Conservation (phyloP, 1,140 invertebrate species). For the Acarapis woodi region DNA sequence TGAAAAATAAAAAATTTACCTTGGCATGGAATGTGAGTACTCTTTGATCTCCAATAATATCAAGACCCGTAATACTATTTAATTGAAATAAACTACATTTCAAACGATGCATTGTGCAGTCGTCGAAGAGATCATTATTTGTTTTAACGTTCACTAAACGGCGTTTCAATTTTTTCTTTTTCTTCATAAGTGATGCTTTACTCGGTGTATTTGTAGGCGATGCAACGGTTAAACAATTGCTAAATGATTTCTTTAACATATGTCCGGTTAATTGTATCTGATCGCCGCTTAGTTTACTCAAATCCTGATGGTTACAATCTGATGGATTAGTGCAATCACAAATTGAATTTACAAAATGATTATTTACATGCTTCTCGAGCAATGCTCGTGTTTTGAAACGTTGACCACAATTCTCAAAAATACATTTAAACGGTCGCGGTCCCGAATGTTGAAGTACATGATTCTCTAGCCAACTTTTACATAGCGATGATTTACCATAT, state of each 20-base stretch:
- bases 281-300: no score
- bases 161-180: slow-evolving; percentile 1
- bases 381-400: slow-evolving; percentile 67
- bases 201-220: not conserved
- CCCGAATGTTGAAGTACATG: slow-evolving; percentile 76
- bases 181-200: slow-evolving; percentile 1
- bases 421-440: slow-evolving; percentile 67
- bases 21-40: slow-evolving; percentile 31
- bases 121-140: slow-evolving; percentile 42
- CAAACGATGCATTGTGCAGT: slow-evolving; percentile 54
- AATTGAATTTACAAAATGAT: no score
- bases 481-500: slow-evolving; percentile 63
- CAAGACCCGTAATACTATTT: slow-evolving; percentile 26
- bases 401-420: slow-evolving; percentile 65
- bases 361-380: slow-evolving; percentile 68
- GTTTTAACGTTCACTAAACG: slow-evolving; percentile 3
- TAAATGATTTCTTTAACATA: no score
- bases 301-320: slow-evolving; percentile 15
- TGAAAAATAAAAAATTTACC: slow-evolving; percentile 19
- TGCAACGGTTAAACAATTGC: no score
- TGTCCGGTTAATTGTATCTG: no score
- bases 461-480: slow-evolving; percentile 62
- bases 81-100: slow-evolving; percentile 28
- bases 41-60: slow-evolving; percentile 24
- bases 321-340: slow-evolving; percentile 22